Percentiles rank a stretch among this genome's conserved stretches.
These are phyloP conservation scores for Cryptophagus acutangulus DNA, from an alignment of 2,888 invertebrate species.

Conservation along the genomic window DNA sequence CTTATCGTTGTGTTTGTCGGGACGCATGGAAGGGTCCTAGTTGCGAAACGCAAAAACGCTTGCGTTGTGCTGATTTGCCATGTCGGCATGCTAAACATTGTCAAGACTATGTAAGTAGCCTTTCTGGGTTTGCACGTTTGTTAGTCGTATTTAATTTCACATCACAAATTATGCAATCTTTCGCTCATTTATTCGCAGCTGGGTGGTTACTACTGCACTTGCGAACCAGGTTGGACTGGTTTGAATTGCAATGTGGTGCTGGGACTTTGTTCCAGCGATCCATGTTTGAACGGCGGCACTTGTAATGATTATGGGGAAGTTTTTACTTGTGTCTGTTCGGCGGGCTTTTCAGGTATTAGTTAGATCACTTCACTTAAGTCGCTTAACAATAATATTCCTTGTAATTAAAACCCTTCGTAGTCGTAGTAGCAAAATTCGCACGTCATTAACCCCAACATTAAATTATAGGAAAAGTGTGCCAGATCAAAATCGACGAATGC, in stretches of 20 bases:
- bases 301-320: constrained; percentile 54
- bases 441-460: neutral
- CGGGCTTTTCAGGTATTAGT: constrained; percentile 57
- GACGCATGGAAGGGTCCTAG: constrained; percentile 46
- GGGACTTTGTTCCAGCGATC: constrained; percentile 54
- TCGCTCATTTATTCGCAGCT: constrained; percentile 41
- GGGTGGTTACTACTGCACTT: constrained; percentile 63
- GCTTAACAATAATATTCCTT: too few species aligned
- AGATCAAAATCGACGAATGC: constrained; percentile 52
- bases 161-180: neutral
- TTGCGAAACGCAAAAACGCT: constrained; percentile 41
- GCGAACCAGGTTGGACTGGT: constrained; percentile 66
- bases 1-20: constrained; percentile 40
- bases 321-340: constrained; percentile 55
- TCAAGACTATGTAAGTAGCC: constrained; percentile 61
- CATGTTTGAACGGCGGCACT: constrained; percentile 62
- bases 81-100: constrained; percentile 60
- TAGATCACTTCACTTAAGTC: too few species aligned
- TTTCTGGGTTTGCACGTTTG: neutral
- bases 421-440: too few species aligned
- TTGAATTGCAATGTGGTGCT: constrained; percentile 54
- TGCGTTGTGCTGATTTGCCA: constrained; percentile 53
- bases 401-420: too few species aligned
- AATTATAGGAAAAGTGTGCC: constrained; percentile 52
- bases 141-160: neutral